These are phyloP conservation scores for Numida meleagris DNA, from an alignment of 2,113 vertebrate species.

Conservation along the genomic window DNA sequence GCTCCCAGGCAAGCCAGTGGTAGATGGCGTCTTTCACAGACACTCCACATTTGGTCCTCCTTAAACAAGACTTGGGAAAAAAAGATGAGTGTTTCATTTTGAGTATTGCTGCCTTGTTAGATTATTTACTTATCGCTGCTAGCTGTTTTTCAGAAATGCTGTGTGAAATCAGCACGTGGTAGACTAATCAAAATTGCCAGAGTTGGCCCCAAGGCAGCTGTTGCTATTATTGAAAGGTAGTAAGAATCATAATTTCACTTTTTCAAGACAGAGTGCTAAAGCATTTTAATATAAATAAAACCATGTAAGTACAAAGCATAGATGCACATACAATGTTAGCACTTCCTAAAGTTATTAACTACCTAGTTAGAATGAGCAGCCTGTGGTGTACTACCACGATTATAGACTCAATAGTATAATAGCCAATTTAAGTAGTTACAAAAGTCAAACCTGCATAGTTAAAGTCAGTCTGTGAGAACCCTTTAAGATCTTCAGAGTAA, in stretches of 20 bases:
- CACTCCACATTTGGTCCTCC: background rate
- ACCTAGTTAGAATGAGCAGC: background rate
- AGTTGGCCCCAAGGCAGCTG: background rate
- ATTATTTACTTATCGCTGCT: background rate
- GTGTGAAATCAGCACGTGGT: background rate
- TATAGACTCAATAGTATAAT: background rate
- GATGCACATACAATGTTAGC: background rate
- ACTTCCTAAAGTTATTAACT: background rate
- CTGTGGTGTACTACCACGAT: background rate
- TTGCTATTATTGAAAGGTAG: background rate
- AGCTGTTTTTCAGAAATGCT: background rate
- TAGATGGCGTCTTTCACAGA: background rate
- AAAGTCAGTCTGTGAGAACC: background rate
- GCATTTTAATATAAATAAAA: background rate
- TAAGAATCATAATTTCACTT: background rate
- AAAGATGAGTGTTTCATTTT: background rate
- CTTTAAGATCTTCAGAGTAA: background rate
- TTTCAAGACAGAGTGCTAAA: background rate
- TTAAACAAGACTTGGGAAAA: too few species aligned
- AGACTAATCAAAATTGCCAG: background rate
- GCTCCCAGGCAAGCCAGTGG: background rate
- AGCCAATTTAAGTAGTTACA: background rate
- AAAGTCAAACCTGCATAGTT: background rate
- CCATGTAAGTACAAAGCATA: background rate
- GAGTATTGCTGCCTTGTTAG: background rate